Base-by-base conservation (phyloP, 2,113 vertebrate genomes). In the Laticauda laticaudata region DNA sequence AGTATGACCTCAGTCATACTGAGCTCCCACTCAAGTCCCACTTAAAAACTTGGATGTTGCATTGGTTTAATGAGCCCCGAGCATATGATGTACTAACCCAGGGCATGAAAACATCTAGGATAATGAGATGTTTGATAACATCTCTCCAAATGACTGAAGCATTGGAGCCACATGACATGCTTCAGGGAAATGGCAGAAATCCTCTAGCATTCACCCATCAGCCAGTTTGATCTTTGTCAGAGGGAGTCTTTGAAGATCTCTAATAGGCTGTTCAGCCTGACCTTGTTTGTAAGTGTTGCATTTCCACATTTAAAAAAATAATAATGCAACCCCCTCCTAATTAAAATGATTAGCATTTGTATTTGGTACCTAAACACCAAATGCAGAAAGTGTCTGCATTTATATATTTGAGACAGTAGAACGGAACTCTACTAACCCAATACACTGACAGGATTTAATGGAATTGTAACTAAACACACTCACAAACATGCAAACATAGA, bases 401-500 rank as follows among this genome's bases (percentile, higher is more conserved):
- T 86, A 69, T 95, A 96, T 75, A 96, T 75, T 91, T 93, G 88
- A 94, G 94, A 53, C 4, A 89, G 69, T 20, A 86, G 64, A 86
- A 59, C 23, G 15, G 93, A 96, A 97, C 88, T 94, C 91, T 94
- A 96, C 45, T 92, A 45, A 92, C 96, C 89, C 95, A 94, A 94
- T 95, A 86, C 95, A 95, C 95, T 95, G 0, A 0, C 90, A 94
- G 94, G 94, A 96, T 96, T 97, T 97, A 95, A 94, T 92, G 45
- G 93, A 89, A 87, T 94, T 97, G 93, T 95, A 97, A 97, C 96
- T 93, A 92, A 91, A 89, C 53, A 20, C 26, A n/a, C 3, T 4
- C 24, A n/a, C 24, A 39, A 34, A 34, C 53, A 95, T 95, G 95
- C 95, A 95, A 94, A 95, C 5, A 56, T 4, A 54, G 18, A n/a